Conservation (phyloP, 2,888 invertebrate genomes). For the Phoenoteleia sp. region DNA sequence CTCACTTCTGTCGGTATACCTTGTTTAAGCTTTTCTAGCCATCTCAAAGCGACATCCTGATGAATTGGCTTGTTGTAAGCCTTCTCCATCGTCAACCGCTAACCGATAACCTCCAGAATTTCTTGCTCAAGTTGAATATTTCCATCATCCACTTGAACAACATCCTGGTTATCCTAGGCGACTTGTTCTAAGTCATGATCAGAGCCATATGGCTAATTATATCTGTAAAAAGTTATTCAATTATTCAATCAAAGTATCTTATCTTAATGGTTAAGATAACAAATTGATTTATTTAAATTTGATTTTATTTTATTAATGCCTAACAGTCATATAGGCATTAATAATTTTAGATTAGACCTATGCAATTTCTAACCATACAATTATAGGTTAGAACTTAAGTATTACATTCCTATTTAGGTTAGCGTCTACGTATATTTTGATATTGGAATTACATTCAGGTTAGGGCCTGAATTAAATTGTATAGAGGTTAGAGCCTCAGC, state of each 20-base stretch:
- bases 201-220: background rate
- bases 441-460: too few relatives aligned
- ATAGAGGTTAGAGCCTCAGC: background rate
- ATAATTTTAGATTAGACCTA: too few relatives aligned
- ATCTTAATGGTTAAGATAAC: too few relatives aligned
- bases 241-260: too few relatives aligned
- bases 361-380: too few relatives aligned
- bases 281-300: too few relatives aligned
- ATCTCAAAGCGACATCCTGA: slow-evolving; percentile 4
- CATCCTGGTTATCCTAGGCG: background rate
- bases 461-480: background rate
- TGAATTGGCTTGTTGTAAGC: slow-evolving; percentile 4
- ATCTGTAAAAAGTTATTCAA: too few relatives aligned
- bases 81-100: background rate
- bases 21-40: slow-evolving; percentile 22
- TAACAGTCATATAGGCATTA: too few relatives aligned
- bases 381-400: too few relatives aligned
- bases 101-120: slow-evolving; percentile 3
- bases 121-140: background rate
- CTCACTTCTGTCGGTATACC: slow-evolving; percentile 24
- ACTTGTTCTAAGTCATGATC: background rate
- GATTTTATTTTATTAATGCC: too few relatives aligned
- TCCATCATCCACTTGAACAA: background rate
- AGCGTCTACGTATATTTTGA: too few relatives aligned
- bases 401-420: too few relatives aligned